These are phyloP conservation scores for Steromphala cineraria DNA, from an alignment of 2,888 invertebrate species.

Conservation along the genomic window DNA sequence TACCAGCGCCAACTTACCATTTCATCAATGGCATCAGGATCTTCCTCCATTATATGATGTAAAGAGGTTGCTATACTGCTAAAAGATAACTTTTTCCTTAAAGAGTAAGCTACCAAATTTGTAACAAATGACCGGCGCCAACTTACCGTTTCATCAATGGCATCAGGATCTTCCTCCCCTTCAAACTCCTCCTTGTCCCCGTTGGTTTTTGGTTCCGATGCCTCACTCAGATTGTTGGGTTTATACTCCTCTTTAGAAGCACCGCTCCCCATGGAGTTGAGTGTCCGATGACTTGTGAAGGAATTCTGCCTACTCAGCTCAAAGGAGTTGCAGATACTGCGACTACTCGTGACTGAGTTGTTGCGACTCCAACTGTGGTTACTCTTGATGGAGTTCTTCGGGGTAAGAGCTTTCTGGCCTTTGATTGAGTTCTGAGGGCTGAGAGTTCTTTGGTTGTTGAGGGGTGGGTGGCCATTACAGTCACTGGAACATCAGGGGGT, in stretches of 20 bases:
- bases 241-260: constrained; percentile 70
- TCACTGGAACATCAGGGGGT: constrained; percentile 76
- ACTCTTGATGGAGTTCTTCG: constrained; percentile 66
- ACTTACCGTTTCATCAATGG: constrained; percentile 70
- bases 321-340: constrained; percentile 65
- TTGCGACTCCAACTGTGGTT: constrained; percentile 65
- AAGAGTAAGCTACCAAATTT: neutral
- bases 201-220: constrained; percentile 47
- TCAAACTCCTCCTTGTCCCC: constrained; percentile 43
- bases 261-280: constrained; percentile 68
- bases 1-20: too few species aligned
- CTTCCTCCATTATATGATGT: too few species aligned
- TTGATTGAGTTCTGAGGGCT: constrained; percentile 85
- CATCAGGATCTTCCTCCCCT: constrained; percentile 68
- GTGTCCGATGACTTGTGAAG: constrained; percentile 67
- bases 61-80: too few species aligned
- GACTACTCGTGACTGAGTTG: constrained; percentile 70
- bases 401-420: constrained; percentile 72
- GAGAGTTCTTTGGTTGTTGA: constrained; percentile 76
- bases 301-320: constrained; percentile 72
- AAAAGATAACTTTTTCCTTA: too few species aligned
- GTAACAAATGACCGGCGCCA: neutral
- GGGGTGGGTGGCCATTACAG: constrained; percentile 79
- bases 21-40: too few species aligned
- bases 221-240: constrained; percentile 63